Conservation (phyloP, 2,888 invertebrate genomes). For the Pollenia labialis region DNA sequence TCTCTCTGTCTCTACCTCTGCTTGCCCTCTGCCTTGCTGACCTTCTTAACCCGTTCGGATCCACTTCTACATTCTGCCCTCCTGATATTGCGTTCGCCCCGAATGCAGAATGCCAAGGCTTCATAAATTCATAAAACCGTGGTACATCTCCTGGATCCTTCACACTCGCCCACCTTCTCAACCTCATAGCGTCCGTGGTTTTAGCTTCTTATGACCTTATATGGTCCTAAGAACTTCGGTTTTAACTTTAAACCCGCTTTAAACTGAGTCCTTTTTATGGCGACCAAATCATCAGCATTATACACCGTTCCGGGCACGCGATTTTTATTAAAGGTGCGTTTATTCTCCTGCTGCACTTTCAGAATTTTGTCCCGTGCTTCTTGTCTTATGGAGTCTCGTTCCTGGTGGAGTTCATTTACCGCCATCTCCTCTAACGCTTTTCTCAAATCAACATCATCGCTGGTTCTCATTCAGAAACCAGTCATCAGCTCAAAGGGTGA, state of each 20-base stretch:
- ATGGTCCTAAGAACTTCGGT: constrained; percentile 2
- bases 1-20: no score
- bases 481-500: constrained; percentile 15
- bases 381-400: no score
- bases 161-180: neutral
- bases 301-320: neutral
- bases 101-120: neutral
- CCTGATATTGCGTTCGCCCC: neutral
- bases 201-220: neutral
- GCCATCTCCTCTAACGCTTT: no score
- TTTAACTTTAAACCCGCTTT: neutral
- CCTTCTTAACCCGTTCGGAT: no score
- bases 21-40: no score
- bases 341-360: neutral
- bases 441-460: neutral
- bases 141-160: neutral
- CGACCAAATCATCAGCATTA: neutral
- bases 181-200: constrained; percentile 15
- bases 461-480: constrained; percentile 46
- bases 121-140: neutral
- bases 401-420: no score
- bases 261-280: no score
- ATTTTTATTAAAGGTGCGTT: neutral
- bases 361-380: neutral
- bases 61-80: neutral